Evolutionary conservation across 2,888 invertebrate species (phyloP).

Genomic region (Orchestes rusci): DNA sequence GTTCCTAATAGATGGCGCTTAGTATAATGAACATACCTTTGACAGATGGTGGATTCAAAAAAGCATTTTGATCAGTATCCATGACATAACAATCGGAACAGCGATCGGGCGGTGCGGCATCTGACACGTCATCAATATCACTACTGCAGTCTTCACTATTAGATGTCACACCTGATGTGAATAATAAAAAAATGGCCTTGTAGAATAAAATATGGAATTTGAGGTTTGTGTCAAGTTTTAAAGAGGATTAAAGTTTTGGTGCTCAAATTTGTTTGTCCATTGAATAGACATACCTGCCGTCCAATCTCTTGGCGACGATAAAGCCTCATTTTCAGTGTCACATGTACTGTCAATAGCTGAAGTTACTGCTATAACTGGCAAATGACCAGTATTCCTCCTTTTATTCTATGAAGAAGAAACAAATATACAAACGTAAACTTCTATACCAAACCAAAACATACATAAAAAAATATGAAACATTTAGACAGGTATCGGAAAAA

Average conservation of each 20-base stretch:
- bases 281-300: constrained; percentile 20
- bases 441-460: constrained; percentile 4
- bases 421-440: too few relatives aligned
- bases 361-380: constrained; percentile 31
- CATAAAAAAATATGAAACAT: too few relatives aligned
- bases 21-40: constrained; percentile 34
- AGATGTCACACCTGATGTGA: constrained; percentile 81
- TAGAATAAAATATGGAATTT: too few relatives aligned
- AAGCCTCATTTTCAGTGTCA: constrained; percentile 35
- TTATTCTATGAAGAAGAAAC: too few relatives aligned
- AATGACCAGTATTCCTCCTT: constrained; percentile 19
- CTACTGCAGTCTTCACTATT: constrained; percentile 82
- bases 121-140: constrained; percentile 48
- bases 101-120: constrained; percentile 41
- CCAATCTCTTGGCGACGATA: constrained; percentile 27
- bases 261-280: too few relatives aligned
- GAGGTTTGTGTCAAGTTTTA: too few relatives aligned
- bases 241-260: too few relatives aligned
- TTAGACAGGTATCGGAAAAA: too few relatives aligned
- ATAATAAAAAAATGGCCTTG: too few relatives aligned
- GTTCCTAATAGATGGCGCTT: too few relatives aligned
- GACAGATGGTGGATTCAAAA: constrained; percentile 55
- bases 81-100: constrained; percentile 42
- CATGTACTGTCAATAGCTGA: constrained; percentile 30
- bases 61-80: constrained; percentile 64